Percentiles rank a stretch among this genome's conserved stretches.
These are phyloP conservation scores for Phymanthus crucifer DNA, from an alignment of 92 coral and sea anemone species.

Conservation along the genomic window DNA sequence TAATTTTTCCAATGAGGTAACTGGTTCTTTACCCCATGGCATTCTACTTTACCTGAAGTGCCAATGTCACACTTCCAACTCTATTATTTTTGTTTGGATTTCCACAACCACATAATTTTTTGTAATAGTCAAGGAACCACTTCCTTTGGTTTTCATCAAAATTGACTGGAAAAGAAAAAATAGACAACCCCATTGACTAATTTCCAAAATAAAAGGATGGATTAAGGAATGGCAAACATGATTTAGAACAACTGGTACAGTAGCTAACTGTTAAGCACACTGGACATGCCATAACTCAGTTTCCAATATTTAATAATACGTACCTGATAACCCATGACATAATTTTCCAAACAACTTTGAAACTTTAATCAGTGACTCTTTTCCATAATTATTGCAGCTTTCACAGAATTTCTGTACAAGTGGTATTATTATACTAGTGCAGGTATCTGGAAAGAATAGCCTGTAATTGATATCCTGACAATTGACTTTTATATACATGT, in stretches of 20 bases:
- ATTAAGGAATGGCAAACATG: neutral
- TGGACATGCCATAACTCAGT: too few relatives aligned
- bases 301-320: slow-evolving; percentile 3
- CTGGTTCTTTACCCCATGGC: too few relatives aligned
- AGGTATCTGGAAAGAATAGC: slow-evolving; percentile 75
- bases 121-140: slow-evolving; percentile 94
- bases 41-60: slow-evolving; percentile 69
- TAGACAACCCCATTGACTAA: neutral
- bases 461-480: too few relatives aligned
- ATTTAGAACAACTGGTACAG: too few relatives aligned
- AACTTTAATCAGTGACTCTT: slow-evolving; percentile 73
- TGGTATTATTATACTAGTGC: slow-evolving; percentile 80
- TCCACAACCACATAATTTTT: slow-evolving; percentile 79
- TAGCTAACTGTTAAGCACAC: too few relatives aligned
- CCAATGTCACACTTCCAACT: slow-evolving; percentile 86
- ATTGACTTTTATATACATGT: too few relatives aligned
- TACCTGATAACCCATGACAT: slow-evolving; percentile 93
- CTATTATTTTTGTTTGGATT: slow-evolving; percentile 77
- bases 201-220: neutral
- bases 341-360: slow-evolving; percentile 92
- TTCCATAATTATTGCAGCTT: slow-evolving; percentile 54
- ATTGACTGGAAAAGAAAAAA: slow-evolving; percentile 62
- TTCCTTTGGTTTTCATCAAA: slow-evolving; percentile 83
- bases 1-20: too few relatives aligned
- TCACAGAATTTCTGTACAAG: slow-evolving; percentile 94